These are phyloP conservation scores for Anguilla marmorata DNA, from an alignment of 2,797 vertebrate genomes.

Conservation along the genomic window DNA sequence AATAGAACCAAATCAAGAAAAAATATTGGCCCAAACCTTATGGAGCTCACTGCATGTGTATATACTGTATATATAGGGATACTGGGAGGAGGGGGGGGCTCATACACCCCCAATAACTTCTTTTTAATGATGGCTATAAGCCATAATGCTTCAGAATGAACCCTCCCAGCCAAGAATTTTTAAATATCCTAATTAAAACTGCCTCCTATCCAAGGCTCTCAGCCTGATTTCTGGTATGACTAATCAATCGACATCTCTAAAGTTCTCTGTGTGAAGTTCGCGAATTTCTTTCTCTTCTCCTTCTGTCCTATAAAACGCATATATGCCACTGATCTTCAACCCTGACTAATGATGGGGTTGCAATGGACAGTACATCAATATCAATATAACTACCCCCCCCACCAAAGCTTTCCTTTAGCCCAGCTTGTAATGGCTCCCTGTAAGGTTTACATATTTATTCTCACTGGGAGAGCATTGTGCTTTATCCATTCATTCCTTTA, in stretches of 20 bases:
- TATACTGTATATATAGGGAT: too few relatives aligned
- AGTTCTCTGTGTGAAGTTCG: not conserved
- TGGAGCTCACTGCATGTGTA: too few relatives aligned
- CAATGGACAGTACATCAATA: not conserved
- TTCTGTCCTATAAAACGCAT: not conserved
- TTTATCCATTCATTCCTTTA: slow-evolving; percentile 7
- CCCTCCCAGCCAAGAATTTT: slow-evolving; percentile 19
- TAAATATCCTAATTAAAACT: slow-evolving; percentile 37
- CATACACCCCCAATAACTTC: slow-evolving; percentile 56
- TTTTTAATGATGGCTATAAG: slow-evolving; percentile 57
- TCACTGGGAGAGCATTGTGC: not conserved
- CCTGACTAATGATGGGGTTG: not conserved
- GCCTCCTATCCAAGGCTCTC: slow-evolving; percentile 25
- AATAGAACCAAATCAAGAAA: too few relatives aligned
- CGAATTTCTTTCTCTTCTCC: slow-evolving; percentile 9
- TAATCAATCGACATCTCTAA: slow-evolving; percentile 30
- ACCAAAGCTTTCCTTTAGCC: not conserved
- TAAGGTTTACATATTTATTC: not conserved
- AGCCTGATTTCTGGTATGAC: slow-evolving; percentile 32
- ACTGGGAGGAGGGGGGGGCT: slow-evolving; percentile 44
- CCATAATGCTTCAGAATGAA: slow-evolving; percentile 45
- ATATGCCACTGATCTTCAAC: not conserved
- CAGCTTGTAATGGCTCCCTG: not conserved
- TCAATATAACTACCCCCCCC: not conserved
- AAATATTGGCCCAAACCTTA: too few relatives aligned